A percentile compares a stretch with the other conserved stretches of the same genome.
Evolutionary conservation across 2,113 vertebrate genomes (phyloP).

Genomic region (Lamprotornis superbus): DNA sequence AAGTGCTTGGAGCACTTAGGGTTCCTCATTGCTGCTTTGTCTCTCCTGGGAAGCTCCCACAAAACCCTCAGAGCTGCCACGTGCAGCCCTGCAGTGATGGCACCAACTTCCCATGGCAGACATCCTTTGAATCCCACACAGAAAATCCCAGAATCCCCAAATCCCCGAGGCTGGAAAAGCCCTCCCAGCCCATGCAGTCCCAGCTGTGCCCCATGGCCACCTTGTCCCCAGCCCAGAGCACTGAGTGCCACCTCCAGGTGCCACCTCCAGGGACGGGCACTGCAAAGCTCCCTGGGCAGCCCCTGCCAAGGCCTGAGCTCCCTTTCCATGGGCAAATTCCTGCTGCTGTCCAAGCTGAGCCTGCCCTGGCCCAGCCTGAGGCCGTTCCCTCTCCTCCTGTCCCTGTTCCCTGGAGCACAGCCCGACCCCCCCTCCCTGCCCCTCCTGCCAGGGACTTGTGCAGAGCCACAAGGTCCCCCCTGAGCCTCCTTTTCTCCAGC

Average conservation of each 20-base stretch:
- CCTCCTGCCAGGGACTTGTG: neutral
- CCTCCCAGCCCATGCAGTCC: neutral
- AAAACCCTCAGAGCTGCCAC: neutral
- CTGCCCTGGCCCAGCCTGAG: neutral
- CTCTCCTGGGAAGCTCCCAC: neutral
- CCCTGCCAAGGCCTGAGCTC: neutral
- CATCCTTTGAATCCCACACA: neutral
- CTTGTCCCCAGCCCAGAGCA: neutral
- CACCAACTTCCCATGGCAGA: fast-evolving
- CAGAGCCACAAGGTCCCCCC: neutral
- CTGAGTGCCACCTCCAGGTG: neutral
- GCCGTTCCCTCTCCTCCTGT: neutral
- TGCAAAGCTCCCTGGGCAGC: neutral
- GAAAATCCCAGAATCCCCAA: neutral
- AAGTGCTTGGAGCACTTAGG: neutral
- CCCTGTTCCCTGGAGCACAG: neutral
- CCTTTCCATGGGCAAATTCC: neutral
- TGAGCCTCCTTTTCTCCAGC: neutral
- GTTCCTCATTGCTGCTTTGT: neutral
- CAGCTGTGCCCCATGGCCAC: neutral
- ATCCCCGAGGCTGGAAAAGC: neutral
- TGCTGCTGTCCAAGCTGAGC: neutral
- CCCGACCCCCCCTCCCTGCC: neutral
- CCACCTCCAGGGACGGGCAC: no score
- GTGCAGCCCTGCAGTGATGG: fast-evolving